A percentile compares a stretch with the other conserved stretches of the same genome.
Conservation (phyloP, 2,113 vertebrate genomes). For the Herpetotheres cachinnans region DNA sequence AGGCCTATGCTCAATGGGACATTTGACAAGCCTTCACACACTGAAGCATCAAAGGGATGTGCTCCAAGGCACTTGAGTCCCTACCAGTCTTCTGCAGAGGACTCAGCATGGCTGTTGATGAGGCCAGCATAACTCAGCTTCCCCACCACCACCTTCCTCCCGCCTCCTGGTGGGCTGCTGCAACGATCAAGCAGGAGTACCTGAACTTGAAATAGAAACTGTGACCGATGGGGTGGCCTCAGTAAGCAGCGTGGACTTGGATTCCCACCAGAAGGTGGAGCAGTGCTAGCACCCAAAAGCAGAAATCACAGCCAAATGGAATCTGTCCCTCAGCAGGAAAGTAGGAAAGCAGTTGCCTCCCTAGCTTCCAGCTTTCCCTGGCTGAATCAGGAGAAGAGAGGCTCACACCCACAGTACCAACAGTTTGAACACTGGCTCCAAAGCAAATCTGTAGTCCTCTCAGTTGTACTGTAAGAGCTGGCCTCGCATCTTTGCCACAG, state of each 20-base stretch:
- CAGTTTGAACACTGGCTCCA: not conserved
- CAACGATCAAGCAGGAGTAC: not conserved
- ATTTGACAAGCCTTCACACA: not conserved
- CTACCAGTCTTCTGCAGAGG: not conserved
- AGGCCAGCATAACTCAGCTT: not conserved
- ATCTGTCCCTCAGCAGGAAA: not conserved
- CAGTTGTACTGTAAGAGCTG: rapidly evolving
- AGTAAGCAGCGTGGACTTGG: not conserved
- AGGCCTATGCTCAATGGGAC: too few species aligned
- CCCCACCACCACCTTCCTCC: not conserved
- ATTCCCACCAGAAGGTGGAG: not conserved
- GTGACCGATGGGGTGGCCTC: too few species aligned
- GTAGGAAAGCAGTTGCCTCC: not conserved
- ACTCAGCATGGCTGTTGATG: not conserved
- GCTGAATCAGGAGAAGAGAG: not conserved
- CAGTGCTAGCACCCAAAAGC: not conserved
- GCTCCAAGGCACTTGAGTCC: not conserved
- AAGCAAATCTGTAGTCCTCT: not conserved
- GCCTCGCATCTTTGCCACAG: not conserved
- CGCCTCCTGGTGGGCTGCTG: not conserved
- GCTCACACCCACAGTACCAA: not conserved
- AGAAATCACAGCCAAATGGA: not conserved
- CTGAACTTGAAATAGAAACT: not conserved
- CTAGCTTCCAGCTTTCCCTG: not conserved
- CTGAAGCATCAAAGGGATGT: too few species aligned